phyloP scores from a whole-genome alignment of 2,888 invertebrate species.

The Thyatira batis region DNA sequence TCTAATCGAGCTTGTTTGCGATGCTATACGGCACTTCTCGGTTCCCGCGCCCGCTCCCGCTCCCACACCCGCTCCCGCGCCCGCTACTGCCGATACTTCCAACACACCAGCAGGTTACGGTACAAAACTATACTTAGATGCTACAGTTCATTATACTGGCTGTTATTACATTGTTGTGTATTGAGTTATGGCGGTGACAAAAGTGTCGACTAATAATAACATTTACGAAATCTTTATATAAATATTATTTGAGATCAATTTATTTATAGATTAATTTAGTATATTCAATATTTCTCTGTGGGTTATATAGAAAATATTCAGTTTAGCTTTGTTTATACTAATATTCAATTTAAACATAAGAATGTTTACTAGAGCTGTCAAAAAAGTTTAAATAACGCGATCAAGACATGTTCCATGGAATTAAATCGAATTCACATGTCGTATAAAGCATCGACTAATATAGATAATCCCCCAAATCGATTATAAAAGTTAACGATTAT shows the following conservation, averaged over 20 bases:
- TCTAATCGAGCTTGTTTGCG: constrained; percentile 66
- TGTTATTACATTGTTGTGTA: neutral
- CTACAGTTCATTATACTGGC: constrained; percentile 27
- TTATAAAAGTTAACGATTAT: constrained; percentile 17
- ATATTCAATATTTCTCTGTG: no score
- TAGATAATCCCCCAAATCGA: constrained; percentile 34
- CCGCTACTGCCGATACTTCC: constrained; percentile 9
- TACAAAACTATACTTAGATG: constrained; percentile 37
- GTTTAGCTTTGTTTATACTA: no score
- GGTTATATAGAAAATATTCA: no score
- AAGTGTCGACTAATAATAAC: neutral
- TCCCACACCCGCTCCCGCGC: neutral
- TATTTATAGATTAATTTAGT: no score
- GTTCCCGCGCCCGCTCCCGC: constrained; percentile 6
- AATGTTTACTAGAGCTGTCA: neutral
- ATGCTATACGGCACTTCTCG: constrained; percentile 37
- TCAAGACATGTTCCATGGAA: constrained; percentile 30
- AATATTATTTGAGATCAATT: neutral
- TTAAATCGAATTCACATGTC: constrained; percentile 44
- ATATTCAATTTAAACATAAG: no score
- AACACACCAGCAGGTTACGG: neutral
- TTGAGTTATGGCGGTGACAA: neutral
- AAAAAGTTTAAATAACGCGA: neutral
- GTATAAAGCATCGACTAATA: constrained; percentile 28
- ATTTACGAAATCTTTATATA: neutral